phyloP scores from a whole-genome alignment of 2,888 invertebrate genomes.

The Lasioglossum pauxillum region DNA sequence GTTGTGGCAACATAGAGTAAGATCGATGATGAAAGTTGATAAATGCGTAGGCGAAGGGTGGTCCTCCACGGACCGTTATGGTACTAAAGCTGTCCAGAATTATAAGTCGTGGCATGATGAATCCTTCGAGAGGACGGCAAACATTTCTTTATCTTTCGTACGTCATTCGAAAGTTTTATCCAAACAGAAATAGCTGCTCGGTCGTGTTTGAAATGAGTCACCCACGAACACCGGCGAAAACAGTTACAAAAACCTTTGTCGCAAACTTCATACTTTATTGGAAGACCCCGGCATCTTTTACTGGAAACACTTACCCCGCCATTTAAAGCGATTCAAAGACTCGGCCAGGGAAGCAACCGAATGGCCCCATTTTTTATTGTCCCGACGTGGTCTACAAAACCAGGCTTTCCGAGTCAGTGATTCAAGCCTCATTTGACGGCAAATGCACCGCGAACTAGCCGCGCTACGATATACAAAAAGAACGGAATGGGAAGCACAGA shows the following conservation, averaged over 20 bases:
- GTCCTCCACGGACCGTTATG: not conserved
- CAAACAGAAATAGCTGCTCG: not conserved
- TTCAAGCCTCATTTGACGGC: not conserved
- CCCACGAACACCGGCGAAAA: not conserved
- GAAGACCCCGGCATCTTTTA: not conserved
- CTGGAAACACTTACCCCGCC: not conserved
- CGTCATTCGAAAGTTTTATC: constrained; percentile 10
- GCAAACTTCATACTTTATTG: not conserved
- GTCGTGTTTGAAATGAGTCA: constrained; percentile 1
- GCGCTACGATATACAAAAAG: not conserved
- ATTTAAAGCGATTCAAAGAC: constrained; percentile 9
- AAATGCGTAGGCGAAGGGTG: not conserved
- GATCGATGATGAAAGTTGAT: constrained; percentile 3
- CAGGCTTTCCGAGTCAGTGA: not conserved
- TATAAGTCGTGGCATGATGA: not conserved
- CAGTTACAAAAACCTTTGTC: not conserved
- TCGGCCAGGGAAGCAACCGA: not conserved
- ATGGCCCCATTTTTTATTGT: constrained; percentile 11
- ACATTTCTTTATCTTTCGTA: not conserved
- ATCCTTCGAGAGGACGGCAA: not conserved
- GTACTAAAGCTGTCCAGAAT: constrained; percentile 5
- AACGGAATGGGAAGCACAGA: not conserved
- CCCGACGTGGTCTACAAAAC: not conserved
- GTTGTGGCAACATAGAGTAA: not conserved
- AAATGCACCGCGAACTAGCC: not conserved